These are phyloP conservation scores for Fabriciana adippe DNA, from an alignment of 2,888 invertebrate species.

Conservation along the genomic window DNA sequence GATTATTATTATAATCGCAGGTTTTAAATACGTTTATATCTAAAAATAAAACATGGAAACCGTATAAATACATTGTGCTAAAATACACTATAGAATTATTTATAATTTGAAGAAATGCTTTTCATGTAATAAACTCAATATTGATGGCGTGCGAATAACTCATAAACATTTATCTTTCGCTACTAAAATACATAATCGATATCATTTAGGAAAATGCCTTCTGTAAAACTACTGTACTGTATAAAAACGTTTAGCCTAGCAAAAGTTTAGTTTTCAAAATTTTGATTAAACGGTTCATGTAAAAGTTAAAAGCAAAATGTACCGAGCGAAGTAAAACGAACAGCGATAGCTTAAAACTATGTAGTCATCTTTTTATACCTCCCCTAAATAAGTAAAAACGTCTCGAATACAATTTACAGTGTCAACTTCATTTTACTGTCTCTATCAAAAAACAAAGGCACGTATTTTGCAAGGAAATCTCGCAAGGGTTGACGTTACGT, in stretches of 20 bases:
- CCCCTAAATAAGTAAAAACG: slow-evolving; percentile 12
- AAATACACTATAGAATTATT: no score
- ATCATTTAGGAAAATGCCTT: neutral
- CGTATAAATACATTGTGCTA: no score
- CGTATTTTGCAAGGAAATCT: slow-evolving; percentile 45
- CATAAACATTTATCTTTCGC: slow-evolving; percentile 1
- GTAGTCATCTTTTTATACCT: neutral
- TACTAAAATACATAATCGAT: neutral
- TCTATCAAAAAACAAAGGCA: slow-evolving; percentile 49
- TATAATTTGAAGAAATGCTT: neutral
- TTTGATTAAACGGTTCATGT: no score
- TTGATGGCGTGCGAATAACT: slow-evolving; percentile 4
- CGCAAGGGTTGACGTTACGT: slow-evolving; percentile 65
- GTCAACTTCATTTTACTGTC: slow-evolving; percentile 35
- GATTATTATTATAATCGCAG: no score
- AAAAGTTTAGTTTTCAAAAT: no score
- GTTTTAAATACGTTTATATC: no score
- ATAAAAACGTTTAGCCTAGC: no score
- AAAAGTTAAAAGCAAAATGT: no score
- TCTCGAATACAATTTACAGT: slow-evolving; percentile 30
- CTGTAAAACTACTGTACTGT: neutral
- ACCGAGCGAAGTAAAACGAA: no score
- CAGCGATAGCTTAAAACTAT: no score
- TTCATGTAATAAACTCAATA: slow-evolving; percentile 1
- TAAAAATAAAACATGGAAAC: no score